These are phyloP conservation scores for Acridotheres tristis DNA, from an alignment of 2,797 vertebrate genomes.

Conservation along the genomic window DNA sequence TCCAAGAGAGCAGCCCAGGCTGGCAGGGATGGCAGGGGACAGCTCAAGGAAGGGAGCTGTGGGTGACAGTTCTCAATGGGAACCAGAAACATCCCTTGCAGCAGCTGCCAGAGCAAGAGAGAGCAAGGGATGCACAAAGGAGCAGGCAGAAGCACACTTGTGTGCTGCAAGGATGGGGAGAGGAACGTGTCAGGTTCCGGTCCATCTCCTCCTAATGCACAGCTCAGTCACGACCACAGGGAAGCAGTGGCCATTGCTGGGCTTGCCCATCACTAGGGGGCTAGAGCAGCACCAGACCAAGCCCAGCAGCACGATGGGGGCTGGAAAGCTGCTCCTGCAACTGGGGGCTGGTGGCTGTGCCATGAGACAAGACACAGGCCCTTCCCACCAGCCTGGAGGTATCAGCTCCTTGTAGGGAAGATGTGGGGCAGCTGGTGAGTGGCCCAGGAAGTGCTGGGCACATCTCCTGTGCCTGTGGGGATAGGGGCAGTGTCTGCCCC, in stretches of 20 bases:
- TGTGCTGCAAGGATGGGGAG: neutral
- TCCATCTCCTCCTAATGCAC: rapidly evolving
- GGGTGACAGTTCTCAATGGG: neutral
- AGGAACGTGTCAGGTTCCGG: rapidly evolving
- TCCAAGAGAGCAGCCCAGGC: neutral
- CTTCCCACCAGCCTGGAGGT: neutral
- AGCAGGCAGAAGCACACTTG: rapidly evolving
- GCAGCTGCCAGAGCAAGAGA: neutral
- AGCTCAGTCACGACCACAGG: rapidly evolving
- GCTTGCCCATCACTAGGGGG: rapidly evolving
- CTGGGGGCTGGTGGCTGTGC: neutral
- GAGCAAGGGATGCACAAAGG: neutral
- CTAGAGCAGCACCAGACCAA: neutral
- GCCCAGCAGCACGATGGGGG: rapidly evolving
- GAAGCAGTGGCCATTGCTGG: rapidly evolving
- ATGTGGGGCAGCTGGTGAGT: neutral
- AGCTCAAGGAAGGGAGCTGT: neutral
- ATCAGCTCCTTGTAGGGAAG: rapidly evolving
- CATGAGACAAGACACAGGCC: neutral
- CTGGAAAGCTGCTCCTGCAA: neutral
- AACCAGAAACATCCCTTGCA: neutral
- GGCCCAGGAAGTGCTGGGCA: rapidly evolving
- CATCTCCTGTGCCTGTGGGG: neutral
- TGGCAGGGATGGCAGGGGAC: neutral
- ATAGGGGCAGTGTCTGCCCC: rapidly evolving